Evolutionary conservation across 2,888 invertebrate genomes (phyloP), one percentile per base, ranked within the genome.

Genomic region (Ischnura elegans): DNA sequence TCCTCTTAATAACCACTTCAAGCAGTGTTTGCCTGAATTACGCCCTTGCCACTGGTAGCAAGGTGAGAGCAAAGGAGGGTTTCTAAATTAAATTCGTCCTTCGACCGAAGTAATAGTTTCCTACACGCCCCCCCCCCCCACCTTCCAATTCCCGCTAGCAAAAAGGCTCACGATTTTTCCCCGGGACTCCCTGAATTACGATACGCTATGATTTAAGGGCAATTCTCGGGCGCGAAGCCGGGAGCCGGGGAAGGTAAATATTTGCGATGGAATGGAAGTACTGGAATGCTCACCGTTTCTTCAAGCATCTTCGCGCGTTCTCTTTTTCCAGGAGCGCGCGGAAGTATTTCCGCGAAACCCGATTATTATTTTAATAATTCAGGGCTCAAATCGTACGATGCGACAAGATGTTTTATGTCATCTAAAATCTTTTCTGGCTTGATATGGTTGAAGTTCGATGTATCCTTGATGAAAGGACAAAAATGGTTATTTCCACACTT

Each of bases 81-180:
- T 42, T 43, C 46, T 90, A 61, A 90, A 90, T 90, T 90, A 90
- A 90, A 90, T 90, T 90, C 42, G 25, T 45, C 90, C 6, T 25
- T 61, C 61, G 6, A 51, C 61, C 45, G 21, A 21, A 36, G 87
- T 46, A 61, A n/a, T 61, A 6, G n/a, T 16, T 36, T 36, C 36
- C 36, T 76, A 36, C n/a, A n/a, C 36, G 36, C 25, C 76, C 36
- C 2, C 29, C 13, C 36, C 36, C 36, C 6, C 76, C 36, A 76
- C 1, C 36, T n/a, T 76, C 10, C 36, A 29, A 8, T 36, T 51
- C 51, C 51, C 51, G 8, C n/a, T n/a, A 51, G 4, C 51, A 51
- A 19, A n/a, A 6, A 36, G 76, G 10, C n/a, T 76, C 76, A 51
- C 36, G 25, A 76, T 51, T 76, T n/a, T 66, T 76, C 76, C 36